These are phyloP conservation scores for Melanotaenia nigrans DNA, from an alignment of 2,797 vertebrate genomes.

Conservation along the genomic window DNA sequence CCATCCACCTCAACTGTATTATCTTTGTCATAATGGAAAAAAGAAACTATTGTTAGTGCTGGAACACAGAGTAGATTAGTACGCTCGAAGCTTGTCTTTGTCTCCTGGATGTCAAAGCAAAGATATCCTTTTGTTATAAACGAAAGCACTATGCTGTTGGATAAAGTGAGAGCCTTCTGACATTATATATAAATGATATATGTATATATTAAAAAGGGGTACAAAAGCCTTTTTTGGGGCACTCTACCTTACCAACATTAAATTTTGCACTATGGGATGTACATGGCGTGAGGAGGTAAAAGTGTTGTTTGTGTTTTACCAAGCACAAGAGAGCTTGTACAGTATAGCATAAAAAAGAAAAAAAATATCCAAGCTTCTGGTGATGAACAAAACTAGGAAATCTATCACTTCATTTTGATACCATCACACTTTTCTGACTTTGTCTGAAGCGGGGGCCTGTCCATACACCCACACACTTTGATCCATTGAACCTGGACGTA, in stretches of 20 bases:
- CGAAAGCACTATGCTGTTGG: constrained; percentile 90
- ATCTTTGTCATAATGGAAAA: constrained; percentile 63
- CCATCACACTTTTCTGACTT: constrained; percentile 81
- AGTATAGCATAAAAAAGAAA: constrained; percentile 73
- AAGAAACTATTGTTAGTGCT: constrained; percentile 80
- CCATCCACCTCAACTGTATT: constrained; percentile 43
- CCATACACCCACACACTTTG: constrained; percentile 71
- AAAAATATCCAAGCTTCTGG: constrained; percentile 81
- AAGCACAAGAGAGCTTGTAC: constrained; percentile 87
- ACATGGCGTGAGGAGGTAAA: constrained; percentile 81
- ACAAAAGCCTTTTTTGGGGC: constrained; percentile 84
- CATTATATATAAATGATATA: constrained; percentile 88
- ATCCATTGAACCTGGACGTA: constrained; percentile 72
- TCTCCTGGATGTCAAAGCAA: constrained; percentile 85
- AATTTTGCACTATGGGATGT: constrained; percentile 92
- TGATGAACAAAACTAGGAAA: constrained; percentile 78
- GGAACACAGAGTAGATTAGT: constrained; percentile 82
- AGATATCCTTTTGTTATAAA: constrained; percentile 88
- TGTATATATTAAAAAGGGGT: constrained; percentile 84
- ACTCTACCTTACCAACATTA: constrained; percentile 90
- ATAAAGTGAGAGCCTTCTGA: constrained; percentile 89
- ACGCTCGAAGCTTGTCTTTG: constrained; percentile 81
- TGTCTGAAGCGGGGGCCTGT: constrained; percentile 84
- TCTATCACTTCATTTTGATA: constrained; percentile 77
- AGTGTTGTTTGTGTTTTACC: constrained; percentile 83